Conservation (phyloP, 2,113 vertebrate genomes). For the Tauraco erythrolophus region DNA sequence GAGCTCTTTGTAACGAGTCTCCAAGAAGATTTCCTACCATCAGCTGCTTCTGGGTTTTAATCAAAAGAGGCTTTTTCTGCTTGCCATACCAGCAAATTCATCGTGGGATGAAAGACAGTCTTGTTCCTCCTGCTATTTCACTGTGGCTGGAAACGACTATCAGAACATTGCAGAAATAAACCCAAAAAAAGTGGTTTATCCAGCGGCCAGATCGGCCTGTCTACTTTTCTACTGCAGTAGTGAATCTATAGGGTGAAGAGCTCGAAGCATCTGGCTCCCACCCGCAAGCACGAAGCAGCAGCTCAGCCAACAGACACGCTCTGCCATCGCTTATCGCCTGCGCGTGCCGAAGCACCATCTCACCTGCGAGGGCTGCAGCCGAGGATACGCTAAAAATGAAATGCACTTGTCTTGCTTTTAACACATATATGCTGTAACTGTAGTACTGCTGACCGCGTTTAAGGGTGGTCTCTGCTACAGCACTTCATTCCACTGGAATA, state of each 20-base stretch:
- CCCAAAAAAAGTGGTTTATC: neutral
- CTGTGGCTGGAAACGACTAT: neutral
- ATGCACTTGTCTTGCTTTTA: neutral
- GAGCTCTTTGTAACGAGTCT: neutral
- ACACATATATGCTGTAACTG: neutral
- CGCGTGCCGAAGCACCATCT: neutral
- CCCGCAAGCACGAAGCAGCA: neutral
- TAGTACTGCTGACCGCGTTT: neutral
- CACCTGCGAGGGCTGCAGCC: neutral
- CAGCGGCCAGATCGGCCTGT: fast-evolving
- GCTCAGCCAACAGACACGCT: neutral
- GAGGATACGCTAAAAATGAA: neutral
- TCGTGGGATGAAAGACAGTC: neutral
- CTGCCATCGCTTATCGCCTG: neutral
- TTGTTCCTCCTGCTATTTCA: neutral
- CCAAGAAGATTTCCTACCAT: neutral
- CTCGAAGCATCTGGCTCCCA: neutral
- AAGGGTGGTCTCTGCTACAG: neutral
- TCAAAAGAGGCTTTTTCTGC: neutral
- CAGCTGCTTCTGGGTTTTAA: neutral
- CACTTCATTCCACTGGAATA: neutral
- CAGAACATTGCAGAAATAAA: neutral
- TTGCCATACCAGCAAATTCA: neutral
- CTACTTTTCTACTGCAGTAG: fast-evolving
- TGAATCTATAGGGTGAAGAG: fast-evolving